Conservation (phyloP, 2,113 vertebrate species). For the Lontra canadensis region DNA sequence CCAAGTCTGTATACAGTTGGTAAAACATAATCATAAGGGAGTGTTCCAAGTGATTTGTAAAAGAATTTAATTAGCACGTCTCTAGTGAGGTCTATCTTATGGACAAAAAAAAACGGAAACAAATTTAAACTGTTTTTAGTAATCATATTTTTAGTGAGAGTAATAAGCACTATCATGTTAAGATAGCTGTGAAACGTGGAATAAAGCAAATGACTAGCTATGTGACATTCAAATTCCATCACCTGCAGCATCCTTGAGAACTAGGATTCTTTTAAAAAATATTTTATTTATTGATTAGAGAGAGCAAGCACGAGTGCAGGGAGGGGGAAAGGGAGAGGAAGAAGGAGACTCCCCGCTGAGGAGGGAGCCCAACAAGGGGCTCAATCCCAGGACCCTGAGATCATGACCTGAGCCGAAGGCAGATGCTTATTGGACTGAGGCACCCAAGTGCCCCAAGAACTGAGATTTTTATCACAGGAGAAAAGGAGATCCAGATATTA, state of each 20-base stretch:
- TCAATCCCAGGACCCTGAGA: background rate
- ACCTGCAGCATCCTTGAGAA: background rate
- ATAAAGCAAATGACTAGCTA: constrained; percentile 9
- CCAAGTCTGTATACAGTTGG: background rate
- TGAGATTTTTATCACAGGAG: background rate
- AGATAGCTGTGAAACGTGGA: background rate
- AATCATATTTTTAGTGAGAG: background rate
- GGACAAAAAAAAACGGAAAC: constrained; percentile 4
- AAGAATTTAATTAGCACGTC: background rate
- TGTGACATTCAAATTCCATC: background rate
- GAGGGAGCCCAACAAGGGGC: background rate
- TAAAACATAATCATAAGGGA: background rate
- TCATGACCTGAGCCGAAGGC: background rate
- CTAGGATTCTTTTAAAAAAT: background rate
- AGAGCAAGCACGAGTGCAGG: background rate
- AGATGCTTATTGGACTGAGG: background rate
- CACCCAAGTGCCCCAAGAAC: background rate
- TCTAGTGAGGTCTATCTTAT: background rate
- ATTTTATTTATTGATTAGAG: background rate
- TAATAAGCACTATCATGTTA: background rate
- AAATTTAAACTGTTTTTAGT: constrained; percentile 24
- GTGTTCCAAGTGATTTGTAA: background rate
- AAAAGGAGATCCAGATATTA: background rate
- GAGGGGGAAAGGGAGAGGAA: background rate
- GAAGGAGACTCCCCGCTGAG: background rate